Conservation (phyloP, 2,113 vertebrate species). For the Atherinomorus stipes region DNA sequence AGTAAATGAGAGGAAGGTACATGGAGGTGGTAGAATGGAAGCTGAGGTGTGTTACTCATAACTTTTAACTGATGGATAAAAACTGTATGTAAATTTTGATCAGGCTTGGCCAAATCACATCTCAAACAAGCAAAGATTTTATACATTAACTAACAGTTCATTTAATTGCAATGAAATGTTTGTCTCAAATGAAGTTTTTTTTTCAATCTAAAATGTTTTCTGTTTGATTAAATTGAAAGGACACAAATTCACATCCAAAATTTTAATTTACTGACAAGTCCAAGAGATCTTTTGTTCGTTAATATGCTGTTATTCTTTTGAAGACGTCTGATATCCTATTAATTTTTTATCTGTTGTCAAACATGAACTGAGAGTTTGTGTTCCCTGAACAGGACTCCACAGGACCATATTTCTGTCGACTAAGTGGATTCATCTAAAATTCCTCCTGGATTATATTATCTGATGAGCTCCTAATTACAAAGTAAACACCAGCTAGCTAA, state of each 20-base stretch:
- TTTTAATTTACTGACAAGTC: neutral
- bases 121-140: no score
- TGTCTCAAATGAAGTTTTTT: neutral
- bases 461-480: constrained; percentile 8
- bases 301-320: neutral
- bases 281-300: no score
- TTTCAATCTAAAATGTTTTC: neutral
- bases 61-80: neutral
- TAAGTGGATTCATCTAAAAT: constrained; percentile 30
- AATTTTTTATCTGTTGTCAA: neutral
- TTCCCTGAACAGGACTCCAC: neutral
- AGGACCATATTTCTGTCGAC: neutral
- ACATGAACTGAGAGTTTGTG: neutral
- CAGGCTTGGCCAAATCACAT: no score
- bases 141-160: no score
- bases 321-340: neutral
- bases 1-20: neutral
- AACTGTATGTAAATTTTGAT: no score
- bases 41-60: neutral
- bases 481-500: constrained; percentile 21
- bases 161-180: neutral
- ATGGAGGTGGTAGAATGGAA: neutral
- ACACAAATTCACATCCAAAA: neutral
- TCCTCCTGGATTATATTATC: constrained; percentile 53
- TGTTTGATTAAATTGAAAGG: no score